Conservation (phyloP, 2,113 vertebrate species). For the Eulemur macaco region DNA sequence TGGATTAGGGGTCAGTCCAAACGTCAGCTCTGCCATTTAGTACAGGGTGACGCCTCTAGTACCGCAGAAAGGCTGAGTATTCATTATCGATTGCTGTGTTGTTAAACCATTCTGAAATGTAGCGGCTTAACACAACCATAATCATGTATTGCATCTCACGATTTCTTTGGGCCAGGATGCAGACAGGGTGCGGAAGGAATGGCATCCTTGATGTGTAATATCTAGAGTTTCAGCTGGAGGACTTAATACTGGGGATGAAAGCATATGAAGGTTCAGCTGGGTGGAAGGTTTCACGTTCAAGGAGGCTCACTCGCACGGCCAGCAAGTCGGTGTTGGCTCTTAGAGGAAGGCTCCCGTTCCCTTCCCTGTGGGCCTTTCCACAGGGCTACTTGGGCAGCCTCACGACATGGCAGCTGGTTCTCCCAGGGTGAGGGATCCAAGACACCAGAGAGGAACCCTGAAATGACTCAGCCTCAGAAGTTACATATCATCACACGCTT, state of each 20-base stretch:
- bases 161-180: not conserved
- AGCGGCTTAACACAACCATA: no score
- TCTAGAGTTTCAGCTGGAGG: not conserved
- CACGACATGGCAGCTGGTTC: not conserved
- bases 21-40: not conserved
- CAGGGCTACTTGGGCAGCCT: not conserved
- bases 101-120: not conserved
- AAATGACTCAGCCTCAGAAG: not conserved
- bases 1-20: no score
- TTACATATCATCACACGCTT: not conserved
- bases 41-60: not conserved
- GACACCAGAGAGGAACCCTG: not conserved
- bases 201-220: accelerated
- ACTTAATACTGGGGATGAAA: not conserved
- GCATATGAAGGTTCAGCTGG: not conserved
- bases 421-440: not conserved
- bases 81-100: not conserved
- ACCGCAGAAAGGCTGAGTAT: not conserved
- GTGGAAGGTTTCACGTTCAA: accelerated
- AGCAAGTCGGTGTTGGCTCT: not conserved
- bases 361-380: not conserved
- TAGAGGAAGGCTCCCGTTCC: not conserved
- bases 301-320: no score
- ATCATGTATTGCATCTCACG: no score
- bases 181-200: not conserved